These are phyloP conservation scores for Mesorhabditis spiculigera DNA, from an alignment of 2,888 invertebrate genomes.

Conservation along the genomic window DNA sequence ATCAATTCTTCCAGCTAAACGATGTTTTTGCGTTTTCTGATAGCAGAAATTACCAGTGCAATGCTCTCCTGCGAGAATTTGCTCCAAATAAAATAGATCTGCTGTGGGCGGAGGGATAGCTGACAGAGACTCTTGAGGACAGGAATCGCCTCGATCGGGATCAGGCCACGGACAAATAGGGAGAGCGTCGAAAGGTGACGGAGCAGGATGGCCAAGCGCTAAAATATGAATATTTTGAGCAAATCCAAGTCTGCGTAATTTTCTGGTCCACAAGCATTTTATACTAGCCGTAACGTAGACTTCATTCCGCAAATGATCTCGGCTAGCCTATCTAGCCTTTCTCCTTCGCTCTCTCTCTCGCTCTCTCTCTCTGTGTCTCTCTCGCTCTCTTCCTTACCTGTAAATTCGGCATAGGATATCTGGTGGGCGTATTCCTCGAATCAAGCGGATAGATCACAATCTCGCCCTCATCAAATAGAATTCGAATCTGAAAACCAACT, in stretches of 20 bases:
- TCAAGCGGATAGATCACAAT: slow-evolving; percentile 41
- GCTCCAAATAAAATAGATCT: slow-evolving; percentile 50
- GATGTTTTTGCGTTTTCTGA: background rate
- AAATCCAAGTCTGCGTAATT: background rate
- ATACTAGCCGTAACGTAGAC: no score
- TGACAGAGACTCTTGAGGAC: slow-evolving; percentile 30
- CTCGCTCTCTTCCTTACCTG: slow-evolving; percentile 21
- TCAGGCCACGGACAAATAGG: slow-evolving; percentile 44
- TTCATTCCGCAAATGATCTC: no score
- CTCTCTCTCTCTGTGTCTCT: no score
- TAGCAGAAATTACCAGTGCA: slow-evolving; percentile 18
- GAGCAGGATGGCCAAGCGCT: slow-evolving; percentile 26
- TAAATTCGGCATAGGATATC: slow-evolving; percentile 36
- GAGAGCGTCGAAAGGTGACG: slow-evolving; percentile 36
- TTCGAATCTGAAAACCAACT: slow-evolving; percentile 29
- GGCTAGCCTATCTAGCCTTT: no score
- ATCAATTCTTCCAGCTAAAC: slow-evolving; percentile 33
- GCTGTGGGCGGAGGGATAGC: slow-evolving; percentile 32
- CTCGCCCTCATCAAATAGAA: slow-evolving; percentile 50
- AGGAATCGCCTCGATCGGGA: slow-evolving; percentile 42
- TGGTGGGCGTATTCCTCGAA: slow-evolving; percentile 31
- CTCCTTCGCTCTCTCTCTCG: no score
- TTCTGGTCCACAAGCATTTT: no score
- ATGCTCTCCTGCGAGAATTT: slow-evolving; percentile 31
- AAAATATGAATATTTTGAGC: slow-evolving; percentile 9